Percentiles rank a stretch among this genome's conserved stretches.
phyloP scores from a whole-genome alignment of 2,113 vertebrate genomes.

The Tringa solitaria region DNA sequence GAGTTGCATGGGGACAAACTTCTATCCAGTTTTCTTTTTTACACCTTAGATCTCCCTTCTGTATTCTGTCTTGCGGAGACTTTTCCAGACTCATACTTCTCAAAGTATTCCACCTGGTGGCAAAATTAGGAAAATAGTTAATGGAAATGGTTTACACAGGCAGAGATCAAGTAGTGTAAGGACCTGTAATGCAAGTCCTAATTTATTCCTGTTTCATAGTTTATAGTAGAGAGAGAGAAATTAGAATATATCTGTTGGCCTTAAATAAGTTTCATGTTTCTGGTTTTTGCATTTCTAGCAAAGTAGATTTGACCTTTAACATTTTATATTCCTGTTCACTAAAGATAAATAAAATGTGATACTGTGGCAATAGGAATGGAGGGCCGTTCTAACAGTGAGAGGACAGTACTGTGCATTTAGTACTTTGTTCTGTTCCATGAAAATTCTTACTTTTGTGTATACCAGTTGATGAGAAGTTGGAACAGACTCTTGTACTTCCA shows the following conservation, averaged over 20 bases:
- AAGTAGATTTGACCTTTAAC: not conserved
- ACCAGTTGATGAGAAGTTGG: not conserved
- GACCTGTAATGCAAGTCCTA: not conserved
- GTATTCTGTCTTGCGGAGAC: not conserved
- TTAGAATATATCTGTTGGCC: not conserved
- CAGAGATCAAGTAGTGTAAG: not conserved
- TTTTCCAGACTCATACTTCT: not conserved
- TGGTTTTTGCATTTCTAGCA: not conserved
- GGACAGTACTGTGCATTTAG: not conserved
- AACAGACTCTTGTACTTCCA: not conserved
- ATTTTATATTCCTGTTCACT: not conserved
- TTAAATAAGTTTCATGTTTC: not conserved
- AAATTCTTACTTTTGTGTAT: not conserved
- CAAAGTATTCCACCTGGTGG: conserved; percentile 51
- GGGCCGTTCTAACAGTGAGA: not conserved
- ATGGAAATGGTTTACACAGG: not conserved
- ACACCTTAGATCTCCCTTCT: not conserved
- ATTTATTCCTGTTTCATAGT: not conserved
- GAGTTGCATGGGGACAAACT: not conserved
- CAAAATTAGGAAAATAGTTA: conserved; percentile 8
- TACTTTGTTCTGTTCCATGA: not conserved
- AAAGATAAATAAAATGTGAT: not conserved
- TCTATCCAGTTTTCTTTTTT: not conserved
- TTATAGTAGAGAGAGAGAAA: not conserved
- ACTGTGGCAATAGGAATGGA: not conserved